Evolutionary conservation across 1,140 invertebrate species (phyloP).

Genomic region (Sweltsa coloradensis): DNA sequence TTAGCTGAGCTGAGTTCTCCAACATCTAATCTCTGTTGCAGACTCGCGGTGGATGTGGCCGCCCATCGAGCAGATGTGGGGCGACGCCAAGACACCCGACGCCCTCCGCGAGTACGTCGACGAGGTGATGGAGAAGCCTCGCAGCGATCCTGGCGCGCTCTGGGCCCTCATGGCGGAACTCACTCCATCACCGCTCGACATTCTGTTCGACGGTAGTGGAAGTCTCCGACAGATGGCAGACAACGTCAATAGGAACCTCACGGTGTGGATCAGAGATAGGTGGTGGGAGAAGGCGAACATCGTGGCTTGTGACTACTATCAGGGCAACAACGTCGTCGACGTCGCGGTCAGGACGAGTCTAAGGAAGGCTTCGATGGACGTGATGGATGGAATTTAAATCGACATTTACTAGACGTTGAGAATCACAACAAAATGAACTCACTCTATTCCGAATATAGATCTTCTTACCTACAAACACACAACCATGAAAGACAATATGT

Average conservation of each 20-base stretch:
- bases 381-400: too few relatives aligned
- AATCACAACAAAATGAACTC: too few relatives aligned
- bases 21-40: constrained; percentile 29
- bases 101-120: constrained; percentile 44
- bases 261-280: constrained; percentile 44
- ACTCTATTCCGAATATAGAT: too few relatives aligned
- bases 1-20: too few relatives aligned
- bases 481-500: too few relatives aligned
- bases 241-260: constrained; percentile 51
- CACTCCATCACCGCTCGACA: constrained; percentile 54
- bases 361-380: constrained; percentile 1
- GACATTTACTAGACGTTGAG: too few relatives aligned
- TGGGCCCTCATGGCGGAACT: constrained; percentile 73
- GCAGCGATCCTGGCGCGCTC: constrained; percentile 31
- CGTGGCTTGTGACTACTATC: constrained; percentile 64
- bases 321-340: constrained; percentile 61
- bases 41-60: constrained; percentile 59
- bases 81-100: constrained; percentile 37
- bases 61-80: constrained; percentile 54
- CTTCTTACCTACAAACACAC: too few relatives aligned
- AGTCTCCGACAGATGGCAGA: constrained; percentile 58
- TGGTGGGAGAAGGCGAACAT: constrained; percentile 58
- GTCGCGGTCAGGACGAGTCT: constrained; percentile 47
- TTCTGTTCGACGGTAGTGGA: constrained; percentile 43
- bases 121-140: constrained; percentile 28